Conservation (phyloP, 1,140 invertebrate species). For the Trichonephila clavata region DNA sequence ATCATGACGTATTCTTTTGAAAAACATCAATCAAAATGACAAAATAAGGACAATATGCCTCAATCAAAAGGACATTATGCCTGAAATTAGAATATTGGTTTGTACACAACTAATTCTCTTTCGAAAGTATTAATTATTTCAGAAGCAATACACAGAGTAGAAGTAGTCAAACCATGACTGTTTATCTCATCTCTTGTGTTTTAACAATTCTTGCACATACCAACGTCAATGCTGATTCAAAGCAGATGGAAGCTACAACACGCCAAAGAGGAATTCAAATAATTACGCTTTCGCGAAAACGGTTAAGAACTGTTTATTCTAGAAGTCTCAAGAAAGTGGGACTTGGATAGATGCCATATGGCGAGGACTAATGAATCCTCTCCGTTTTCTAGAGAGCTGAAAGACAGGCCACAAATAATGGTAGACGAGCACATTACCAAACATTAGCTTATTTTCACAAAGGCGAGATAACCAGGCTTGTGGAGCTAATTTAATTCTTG, state of each 20-base stretch:
- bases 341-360: background rate
- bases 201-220: background rate
- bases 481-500: background rate
- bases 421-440: background rate
- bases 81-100: too few relatives aligned
- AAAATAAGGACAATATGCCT: too few relatives aligned
- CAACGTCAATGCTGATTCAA: background rate
- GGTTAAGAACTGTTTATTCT: background rate
- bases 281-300: constrained; percentile 18
- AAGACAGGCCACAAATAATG: background rate
- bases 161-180: background rate
- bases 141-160: background rate
- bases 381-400: background rate
- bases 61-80: too few relatives aligned
- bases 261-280: background rate
- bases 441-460: background rate
- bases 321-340: background rate
- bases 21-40: too few relatives aligned
- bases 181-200: background rate
- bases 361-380: background rate
- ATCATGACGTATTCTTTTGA: too few relatives aligned
- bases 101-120: too few relatives aligned
- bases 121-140: too few relatives aligned
- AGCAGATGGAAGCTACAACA: background rate
- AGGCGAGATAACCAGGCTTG: background rate